A percentile compares a stretch with the other conserved stretches of the same genome.
Evolutionary conservation across 2,797 vertebrate genomes (phyloP).

Genomic region (Ibycter americanus): DNA sequence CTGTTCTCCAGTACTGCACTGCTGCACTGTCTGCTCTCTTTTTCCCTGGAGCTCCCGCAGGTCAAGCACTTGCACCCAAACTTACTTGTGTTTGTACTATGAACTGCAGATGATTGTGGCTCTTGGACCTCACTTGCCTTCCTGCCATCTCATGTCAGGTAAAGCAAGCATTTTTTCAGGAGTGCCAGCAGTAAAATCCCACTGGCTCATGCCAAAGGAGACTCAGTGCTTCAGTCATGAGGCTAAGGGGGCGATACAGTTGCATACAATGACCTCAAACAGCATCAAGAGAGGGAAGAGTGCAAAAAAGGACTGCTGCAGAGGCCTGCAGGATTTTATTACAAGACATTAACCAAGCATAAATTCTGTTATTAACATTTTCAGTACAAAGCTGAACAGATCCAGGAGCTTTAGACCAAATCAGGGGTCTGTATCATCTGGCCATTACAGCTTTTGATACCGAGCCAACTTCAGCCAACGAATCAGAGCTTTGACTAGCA

Average conservation of each 20-base stretch:
- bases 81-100: neutral
- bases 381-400: neutral
- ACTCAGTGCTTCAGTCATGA: neutral
- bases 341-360: neutral
- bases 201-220: neutral
- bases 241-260: neutral
- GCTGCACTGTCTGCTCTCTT: neutral
- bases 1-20: no score
- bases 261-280: neutral
- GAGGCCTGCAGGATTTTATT: neutral
- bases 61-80: neutral
- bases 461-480: neutral
- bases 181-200: neutral
- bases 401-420: slow-evolving; percentile 23
- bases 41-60: neutral
- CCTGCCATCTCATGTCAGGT: neutral
- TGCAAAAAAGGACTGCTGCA: neutral
- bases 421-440: slow-evolving; percentile 25
- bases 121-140: neutral
- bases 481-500: neutral
- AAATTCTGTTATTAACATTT: slow-evolving; percentile 29
- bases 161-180: neutral
- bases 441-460: slow-evolving; percentile 18
- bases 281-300: neutral
- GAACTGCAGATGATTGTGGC: neutral